phyloP scores from a whole-genome alignment of 1,140 invertebrate species.

The Lanistes nyassanus region DNA sequence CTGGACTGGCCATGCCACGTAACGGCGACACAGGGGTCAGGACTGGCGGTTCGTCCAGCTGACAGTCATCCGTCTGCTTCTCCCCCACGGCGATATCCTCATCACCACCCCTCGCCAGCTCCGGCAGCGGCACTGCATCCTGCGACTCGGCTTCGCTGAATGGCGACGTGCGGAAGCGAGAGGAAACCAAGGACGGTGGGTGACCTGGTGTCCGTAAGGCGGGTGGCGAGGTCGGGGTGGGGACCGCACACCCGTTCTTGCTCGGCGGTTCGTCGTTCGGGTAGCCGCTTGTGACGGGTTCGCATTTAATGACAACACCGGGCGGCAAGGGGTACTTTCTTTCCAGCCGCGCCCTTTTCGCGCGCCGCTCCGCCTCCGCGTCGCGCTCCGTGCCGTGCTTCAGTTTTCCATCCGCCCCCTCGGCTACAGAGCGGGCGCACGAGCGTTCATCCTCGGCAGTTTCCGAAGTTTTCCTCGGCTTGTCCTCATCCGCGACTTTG shows the following conservation, averaged over 20 bases:
- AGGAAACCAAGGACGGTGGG: background rate
- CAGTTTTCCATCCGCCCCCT: no score
- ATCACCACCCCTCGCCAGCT: background rate
- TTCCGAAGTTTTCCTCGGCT: background rate
- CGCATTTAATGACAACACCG: slow-evolving; percentile 32
- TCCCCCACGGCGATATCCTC: background rate
- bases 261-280: background rate
- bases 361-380: background rate
- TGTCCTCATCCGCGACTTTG: background rate
- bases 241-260: background rate
- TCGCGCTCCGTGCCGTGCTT: no score
- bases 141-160: background rate
- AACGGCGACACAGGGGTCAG: slow-evolving; percentile 7
- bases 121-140: background rate
- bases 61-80: background rate
- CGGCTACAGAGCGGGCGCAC: no score
- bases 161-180: background rate
- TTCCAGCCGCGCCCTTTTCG: slow-evolving; percentile 21
- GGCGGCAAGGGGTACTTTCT: slow-evolving; percentile 28
- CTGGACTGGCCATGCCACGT: background rate
- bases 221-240: background rate
- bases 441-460: background rate
- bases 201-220: background rate
- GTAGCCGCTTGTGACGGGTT: slow-evolving; percentile 19
- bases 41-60: slow-evolving; percentile 18